These are phyloP conservation scores for Choreutis nemorana DNA, from an alignment of 2,888 invertebrate species.

Conservation along the genomic window DNA sequence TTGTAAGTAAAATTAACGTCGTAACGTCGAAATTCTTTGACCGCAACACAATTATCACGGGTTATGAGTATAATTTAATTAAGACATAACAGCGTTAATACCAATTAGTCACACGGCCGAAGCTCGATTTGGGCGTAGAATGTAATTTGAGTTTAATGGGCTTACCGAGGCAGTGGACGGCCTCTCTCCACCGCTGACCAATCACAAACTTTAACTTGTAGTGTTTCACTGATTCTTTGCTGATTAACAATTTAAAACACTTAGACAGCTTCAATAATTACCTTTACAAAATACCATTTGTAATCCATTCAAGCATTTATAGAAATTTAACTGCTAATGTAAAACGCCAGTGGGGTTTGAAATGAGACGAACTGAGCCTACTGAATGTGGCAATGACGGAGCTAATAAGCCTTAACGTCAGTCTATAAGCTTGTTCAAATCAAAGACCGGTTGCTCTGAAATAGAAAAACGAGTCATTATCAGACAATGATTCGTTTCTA, in stretches of 20 bases:
- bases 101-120: constrained; percentile 64
- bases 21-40: constrained; percentile 49
- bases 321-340: too few relatives aligned
- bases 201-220: constrained; percentile 28
- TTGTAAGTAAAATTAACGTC: constrained; percentile 59
- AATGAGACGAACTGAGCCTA: constrained; percentile 23
- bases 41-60: constrained; percentile 41
- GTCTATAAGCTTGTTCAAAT: constrained; percentile 41
- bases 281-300: too few relatives aligned
- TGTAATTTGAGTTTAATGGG: constrained; percentile 60
- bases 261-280: too few relatives aligned
- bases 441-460: not conserved
- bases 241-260: too few relatives aligned
- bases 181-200: constrained; percentile 50
- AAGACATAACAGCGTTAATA: constrained; percentile 59
- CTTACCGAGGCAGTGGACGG: constrained; percentile 46
- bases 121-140: constrained; percentile 54
- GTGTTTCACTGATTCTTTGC: constrained; percentile 42
- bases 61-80: constrained; percentile 61
- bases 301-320: too few relatives aligned
- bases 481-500: too few relatives aligned
- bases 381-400: constrained; percentile 31
- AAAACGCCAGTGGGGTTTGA: too few relatives aligned
- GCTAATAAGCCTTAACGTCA: constrained; percentile 59
- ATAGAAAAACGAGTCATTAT: too few relatives aligned